Percentiles rank a stretch among this genome's conserved stretches.
These are phyloP conservation scores for Microtus richardsoni DNA, from an alignment of 2,113 vertebrate genomes.

Conservation along the genomic window DNA sequence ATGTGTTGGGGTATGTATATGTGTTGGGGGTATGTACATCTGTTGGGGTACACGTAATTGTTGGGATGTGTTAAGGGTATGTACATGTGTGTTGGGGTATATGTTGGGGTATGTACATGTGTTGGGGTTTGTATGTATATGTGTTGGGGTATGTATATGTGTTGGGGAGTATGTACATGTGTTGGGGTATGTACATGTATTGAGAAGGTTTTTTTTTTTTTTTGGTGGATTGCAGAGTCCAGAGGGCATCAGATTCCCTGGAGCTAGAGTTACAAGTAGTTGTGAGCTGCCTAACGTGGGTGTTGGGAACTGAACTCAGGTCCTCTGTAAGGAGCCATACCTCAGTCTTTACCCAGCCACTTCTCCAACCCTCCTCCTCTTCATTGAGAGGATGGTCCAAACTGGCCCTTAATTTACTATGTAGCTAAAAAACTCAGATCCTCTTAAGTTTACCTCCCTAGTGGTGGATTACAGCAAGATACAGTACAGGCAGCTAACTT, in stretches of 20 bases:
- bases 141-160: too few species aligned
- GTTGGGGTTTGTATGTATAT: too few species aligned
- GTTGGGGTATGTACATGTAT: not conserved
- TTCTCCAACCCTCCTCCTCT: not conserved
- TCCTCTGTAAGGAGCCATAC: not conserved
- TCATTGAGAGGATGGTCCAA: not conserved
- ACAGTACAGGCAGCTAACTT: not conserved
- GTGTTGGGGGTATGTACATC: too few species aligned
- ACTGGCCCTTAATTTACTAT: not conserved
- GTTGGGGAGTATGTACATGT: not conserved
- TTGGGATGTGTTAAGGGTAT: too few species aligned
- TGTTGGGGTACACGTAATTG: too few species aligned
- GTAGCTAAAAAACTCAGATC: not conserved
- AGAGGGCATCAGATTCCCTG: not conserved
- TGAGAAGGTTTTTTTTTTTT: too few species aligned
- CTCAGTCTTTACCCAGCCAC: not conserved
- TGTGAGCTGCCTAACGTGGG: not conserved
- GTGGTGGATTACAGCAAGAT: not conserved
- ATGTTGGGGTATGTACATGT: too few species aligned
- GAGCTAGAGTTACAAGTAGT: not conserved
- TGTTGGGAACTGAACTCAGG: not conserved
- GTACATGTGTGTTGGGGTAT: not conserved
- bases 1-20: too few species aligned
- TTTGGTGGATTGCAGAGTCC: not conserved
- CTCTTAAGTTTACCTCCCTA: not conserved